These are phyloP conservation scores for Hypomecis atomaria DNA, from an alignment of 2,888 invertebrate species.

Conservation along the genomic window DNA sequence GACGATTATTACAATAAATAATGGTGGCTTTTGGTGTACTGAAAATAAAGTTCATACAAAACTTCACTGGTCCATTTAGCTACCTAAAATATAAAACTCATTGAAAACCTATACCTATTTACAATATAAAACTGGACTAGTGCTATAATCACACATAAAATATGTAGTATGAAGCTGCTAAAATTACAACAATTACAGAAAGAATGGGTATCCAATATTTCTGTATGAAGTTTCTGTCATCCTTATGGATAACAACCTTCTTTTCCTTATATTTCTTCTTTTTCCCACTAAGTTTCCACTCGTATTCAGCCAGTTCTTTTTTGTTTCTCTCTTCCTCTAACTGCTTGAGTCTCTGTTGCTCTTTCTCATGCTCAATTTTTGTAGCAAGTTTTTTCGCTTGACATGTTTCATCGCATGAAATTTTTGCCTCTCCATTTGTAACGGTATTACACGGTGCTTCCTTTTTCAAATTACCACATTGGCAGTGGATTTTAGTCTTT, in stretches of 20 bases:
- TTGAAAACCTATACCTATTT: too few species aligned
- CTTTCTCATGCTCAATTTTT: slow-evolving; percentile 80
- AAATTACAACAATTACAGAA: slow-evolving; percentile 55
- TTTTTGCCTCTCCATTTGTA: slow-evolving; percentile 66
- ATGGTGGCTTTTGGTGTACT: too few species aligned
- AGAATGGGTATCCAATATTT: slow-evolving; percentile 76
- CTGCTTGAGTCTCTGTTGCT: slow-evolving; percentile 83
- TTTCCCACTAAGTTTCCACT: slow-evolving; percentile 90
- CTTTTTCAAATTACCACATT: slow-evolving; percentile 90
- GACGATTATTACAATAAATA: too few species aligned
- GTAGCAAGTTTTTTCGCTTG: slow-evolving; percentile 82
- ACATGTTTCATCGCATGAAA: slow-evolving; percentile 88
- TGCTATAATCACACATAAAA: slow-evolving; percentile 41
- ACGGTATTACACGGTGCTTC: slow-evolving; percentile 88
- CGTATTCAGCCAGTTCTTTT: slow-evolving; percentile 90
- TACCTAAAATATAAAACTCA: not conserved
- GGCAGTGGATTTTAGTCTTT: slow-evolving; percentile 91
- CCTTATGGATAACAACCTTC: slow-evolving; percentile 74
- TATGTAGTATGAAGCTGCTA: slow-evolving; percentile 57
- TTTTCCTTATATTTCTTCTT: slow-evolving; percentile 81
- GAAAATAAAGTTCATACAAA: not conserved
- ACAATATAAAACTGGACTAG: not conserved
- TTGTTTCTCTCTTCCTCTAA: slow-evolving; percentile 88
- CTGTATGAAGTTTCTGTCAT: slow-evolving; percentile 68
- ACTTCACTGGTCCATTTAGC: slow-evolving; percentile 6